Base-by-base conservation (phyloP, 2,113 vertebrate species). In the Nasalis larvatus region DNA sequence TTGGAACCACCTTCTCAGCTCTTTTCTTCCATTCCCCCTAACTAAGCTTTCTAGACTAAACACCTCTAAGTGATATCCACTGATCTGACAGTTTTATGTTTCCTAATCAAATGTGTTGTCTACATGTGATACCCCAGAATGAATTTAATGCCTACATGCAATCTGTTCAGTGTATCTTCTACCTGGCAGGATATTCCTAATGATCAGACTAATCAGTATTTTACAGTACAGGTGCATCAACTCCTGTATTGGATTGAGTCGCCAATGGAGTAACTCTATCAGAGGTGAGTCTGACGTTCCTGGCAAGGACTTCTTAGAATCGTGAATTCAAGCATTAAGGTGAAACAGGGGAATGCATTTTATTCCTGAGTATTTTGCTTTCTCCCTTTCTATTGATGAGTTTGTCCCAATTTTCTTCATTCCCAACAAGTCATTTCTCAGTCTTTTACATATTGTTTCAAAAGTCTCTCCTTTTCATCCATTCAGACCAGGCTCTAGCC, bases 31-130 rank as follows among this genome's bases (percentile, higher is more conserved):
- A 37, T 82, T 81, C 37, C 52, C 23, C 60, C 78, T 56, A 96
- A 27, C 42, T 88, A 47, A 60, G 66, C n/a, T 47, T 89, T 91
- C n/a, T 58, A 68, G 58, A 80, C 37, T 49, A 94, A 88, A 94
- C 35, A 80, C 21, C 27, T 87, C 76, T 42, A 92, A 45, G 47
- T 90, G 10, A 49, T 14, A 49, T 40, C 68, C 40, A 60, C 8
- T 3, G 1, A 30, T 63, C 32, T 85, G 23, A 82, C 7, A 23
- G 35, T 83, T 81, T 8, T 91, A 6, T 69, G 68, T 78, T 86
- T 66, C 60, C 92, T 76, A 85, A 89, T 21, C 30, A 89, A 68
- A 71, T 68, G 37, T 58, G 45, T 56, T 69, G 16, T 85, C 69
- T 35, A 76, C 58, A 8, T 45, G 5, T 54, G 52, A 86, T n/a